Evolutionary conservation across 2,888 invertebrate species (phyloP), one percentile per base, ranked within the genome.

Genomic region (Acronicta alni): DNA sequence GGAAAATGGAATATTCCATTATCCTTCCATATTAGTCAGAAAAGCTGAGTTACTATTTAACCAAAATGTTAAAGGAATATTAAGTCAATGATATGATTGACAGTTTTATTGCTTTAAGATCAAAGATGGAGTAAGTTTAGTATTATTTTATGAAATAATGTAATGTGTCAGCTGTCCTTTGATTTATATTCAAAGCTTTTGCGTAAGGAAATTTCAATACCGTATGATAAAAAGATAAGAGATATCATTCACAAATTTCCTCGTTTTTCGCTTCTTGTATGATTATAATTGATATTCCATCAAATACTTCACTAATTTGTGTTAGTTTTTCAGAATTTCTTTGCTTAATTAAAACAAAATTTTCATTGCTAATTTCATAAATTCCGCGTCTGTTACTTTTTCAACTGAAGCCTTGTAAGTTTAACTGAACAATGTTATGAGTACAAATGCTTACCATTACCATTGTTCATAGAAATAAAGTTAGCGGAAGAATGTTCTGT

Each of bases 401-500:
- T 32, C 17, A 15, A 45, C 14, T 7, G 52, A 57, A 61, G 15
- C 45, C 67, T 42, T 53, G 26, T 39, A 35, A 49, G 17, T 60
- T 42, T 1, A 32, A n/a, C 26, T 53, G n/a, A 56, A 39, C n/a
- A 53, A 45, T 30, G 35, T 41, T 30, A 6, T 39, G 14, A 12
- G n/a, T 9, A 41, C 18, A 39, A 53, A 38, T 39, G 43, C 9
- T 30, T 38, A 30, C 5, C 41, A 10, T 72, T 60, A 43, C 15
- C 39, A 37, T 56, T 48, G 37, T 57, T 49, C 14, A 35, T 41
- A 16, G 48, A 10, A 26, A 37, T 42, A 55, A 55, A 67, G 48
- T 43, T 59, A 66, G 53, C 60, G 37, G 57, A 10, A 51, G 53
- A 55, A 8, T 52, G 3, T 26, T 7, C 16, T 58, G 37, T 56